These are phyloP conservation scores for Lomographa bimaculata DNA, from an alignment of 2,888 invertebrate species.

Conservation along the genomic window DNA sequence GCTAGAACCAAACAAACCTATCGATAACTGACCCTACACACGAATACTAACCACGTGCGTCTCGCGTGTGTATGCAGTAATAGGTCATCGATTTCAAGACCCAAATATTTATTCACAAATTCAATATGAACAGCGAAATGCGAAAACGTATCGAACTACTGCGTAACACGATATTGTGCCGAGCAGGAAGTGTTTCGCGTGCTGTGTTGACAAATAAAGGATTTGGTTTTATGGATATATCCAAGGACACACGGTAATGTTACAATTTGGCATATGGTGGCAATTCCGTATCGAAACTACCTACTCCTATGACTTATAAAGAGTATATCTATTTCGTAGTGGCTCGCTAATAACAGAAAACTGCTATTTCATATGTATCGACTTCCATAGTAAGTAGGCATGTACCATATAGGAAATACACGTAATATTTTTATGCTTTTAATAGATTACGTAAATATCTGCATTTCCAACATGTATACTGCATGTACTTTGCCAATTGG, in stretches of 20 bases:
- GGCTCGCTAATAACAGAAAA: no score
- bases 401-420: no score
- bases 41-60: constrained; percentile 20
- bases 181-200: constrained; percentile 59
- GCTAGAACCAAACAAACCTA: constrained; percentile 54
- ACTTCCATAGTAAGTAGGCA: no score
- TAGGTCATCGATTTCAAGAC: constrained; percentile 50
- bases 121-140: constrained; percentile 29
- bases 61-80: constrained; percentile 47
- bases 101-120: constrained; percentile 38
- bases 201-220: constrained; percentile 62
- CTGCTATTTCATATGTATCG: no score
- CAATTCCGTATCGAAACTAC: constrained; percentile 15
- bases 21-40: constrained; percentile 4
- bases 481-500: no score
- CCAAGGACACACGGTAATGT: constrained; percentile 47
- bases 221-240: constrained; percentile 43
- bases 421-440: no score
- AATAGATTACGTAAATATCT: no score
- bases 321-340: constrained; percentile 5
- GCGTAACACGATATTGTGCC: constrained; percentile 59
- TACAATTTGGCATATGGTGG: constrained; percentile 35
- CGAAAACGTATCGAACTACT: constrained; percentile 49
- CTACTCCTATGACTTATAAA: constrained; percentile 12
- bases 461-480: no score